Evolutionary conservation across 2,113 vertebrate species (phyloP).

Genomic region (Stercorarius parasiticus): DNA sequence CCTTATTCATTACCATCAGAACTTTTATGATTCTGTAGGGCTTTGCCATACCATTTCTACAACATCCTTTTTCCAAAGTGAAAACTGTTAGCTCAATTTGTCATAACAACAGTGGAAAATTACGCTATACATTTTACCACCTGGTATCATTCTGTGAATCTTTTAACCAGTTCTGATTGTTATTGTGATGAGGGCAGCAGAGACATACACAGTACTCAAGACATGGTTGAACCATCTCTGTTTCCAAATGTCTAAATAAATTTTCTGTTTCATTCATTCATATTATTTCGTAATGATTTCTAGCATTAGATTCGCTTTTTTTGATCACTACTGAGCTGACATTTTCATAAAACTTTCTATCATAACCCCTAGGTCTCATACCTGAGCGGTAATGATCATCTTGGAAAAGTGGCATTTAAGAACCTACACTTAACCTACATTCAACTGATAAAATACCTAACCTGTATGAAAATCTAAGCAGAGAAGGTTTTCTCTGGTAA

Average conservation of each 20-base stretch:
- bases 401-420: not conserved
- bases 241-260: not conserved
- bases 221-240: not conserved
- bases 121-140: accelerated
- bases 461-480: not conserved
- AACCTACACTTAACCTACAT: not conserved
- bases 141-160: not conserved
- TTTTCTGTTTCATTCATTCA: not conserved
- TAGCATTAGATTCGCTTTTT: not conserved
- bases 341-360: not conserved
- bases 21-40: accelerated
- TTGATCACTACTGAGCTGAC: not conserved
- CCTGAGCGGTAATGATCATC: not conserved
- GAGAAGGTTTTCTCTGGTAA: not conserved
- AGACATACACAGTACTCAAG: not conserved
- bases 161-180: not conserved
- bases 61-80: not conserved
- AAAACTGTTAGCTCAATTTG: not conserved
- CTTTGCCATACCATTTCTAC: accelerated
- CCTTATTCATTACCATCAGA: not conserved
- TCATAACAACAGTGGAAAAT: not conserved
- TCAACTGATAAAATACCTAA: not conserved
- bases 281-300: not conserved
- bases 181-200: not conserved
- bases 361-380: not conserved